Percentiles rank a stretch among this genome's conserved stretches.
Evolutionary conservation across 2,797 vertebrate species (phyloP).

Genomic region (Eleutherodactylus coqui): DNA sequence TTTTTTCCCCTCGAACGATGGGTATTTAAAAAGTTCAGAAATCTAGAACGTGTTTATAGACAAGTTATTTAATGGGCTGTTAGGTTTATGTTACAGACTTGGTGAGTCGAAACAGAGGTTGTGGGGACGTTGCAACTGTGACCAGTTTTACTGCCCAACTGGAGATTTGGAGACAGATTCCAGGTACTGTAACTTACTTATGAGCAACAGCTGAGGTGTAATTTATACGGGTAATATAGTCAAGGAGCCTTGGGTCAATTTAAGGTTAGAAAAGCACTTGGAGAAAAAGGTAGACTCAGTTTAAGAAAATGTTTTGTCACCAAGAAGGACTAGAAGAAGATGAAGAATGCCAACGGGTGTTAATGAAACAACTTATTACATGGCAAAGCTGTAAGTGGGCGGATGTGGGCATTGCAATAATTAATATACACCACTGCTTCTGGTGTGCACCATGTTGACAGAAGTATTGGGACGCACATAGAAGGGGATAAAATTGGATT

Average conservation of each 20-base stretch:
- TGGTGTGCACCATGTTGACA: too few relatives aligned
- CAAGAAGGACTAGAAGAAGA: not conserved
- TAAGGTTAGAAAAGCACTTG: conserved; percentile 53
- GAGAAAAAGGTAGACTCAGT: conserved; percentile 41
- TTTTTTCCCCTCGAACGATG: conserved; percentile 47
- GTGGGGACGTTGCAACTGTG: conserved; percentile 60
- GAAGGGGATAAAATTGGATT: too few relatives aligned
- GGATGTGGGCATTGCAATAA: too few relatives aligned
- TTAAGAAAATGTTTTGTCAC: conserved; percentile 38
- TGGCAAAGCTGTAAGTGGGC: too few relatives aligned
- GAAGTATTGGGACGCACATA: too few relatives aligned
- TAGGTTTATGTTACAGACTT: conserved; percentile 64
- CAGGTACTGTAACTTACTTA: conserved; percentile 62
- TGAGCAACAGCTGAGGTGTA: conserved; percentile 64
- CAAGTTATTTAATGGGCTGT: conserved; percentile 64
- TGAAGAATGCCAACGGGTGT: not conserved
- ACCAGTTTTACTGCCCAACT: conserved; percentile 61
- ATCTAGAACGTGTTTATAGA: conserved; percentile 64
- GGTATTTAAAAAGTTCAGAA: conserved; percentile 63
- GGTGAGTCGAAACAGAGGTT: conserved; percentile 63
- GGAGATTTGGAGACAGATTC: conserved; percentile 58
- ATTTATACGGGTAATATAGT: conserved; percentile 62
- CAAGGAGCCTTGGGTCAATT: conserved; percentile 55
- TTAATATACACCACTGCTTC: too few relatives aligned
- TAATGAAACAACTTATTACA: not conserved